A percentile compares a stretch with the other conserved stretches of the same genome.
Evolutionary conservation across 2,888 invertebrate species (phyloP).

Genomic region (Ecliptopera silaceata): DNA sequence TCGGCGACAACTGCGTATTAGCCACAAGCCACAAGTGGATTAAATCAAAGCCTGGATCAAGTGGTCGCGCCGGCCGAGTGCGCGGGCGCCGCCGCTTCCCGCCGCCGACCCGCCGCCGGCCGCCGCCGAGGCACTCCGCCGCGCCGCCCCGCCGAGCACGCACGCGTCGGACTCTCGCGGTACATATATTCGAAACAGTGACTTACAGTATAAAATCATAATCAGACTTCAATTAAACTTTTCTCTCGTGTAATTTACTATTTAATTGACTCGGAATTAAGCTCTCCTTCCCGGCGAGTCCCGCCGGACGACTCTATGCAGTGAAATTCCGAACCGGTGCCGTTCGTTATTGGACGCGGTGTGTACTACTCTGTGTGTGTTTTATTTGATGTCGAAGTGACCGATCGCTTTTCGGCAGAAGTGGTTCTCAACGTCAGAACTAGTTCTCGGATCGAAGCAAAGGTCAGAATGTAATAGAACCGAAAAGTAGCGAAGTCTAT

Average conservation of each 20-base stretch:
- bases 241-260: conserved; percentile 48
- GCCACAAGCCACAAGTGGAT: conserved; percentile 48
- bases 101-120: conserved; percentile 54
- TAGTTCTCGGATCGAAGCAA: conserved; percentile 35
- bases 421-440: conserved; percentile 35
- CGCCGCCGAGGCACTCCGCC: conserved; percentile 63
- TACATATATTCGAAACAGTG: conserved; percentile 36
- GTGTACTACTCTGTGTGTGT: conserved; percentile 72
- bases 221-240: conserved; percentile 41
- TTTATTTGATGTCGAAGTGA: conserved; percentile 65
- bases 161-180: conserved; percentile 47
- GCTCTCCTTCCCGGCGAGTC: conserved; percentile 48
- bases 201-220: conserved; percentile 52
- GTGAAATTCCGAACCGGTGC: conserved; percentile 80
- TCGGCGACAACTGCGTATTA: conserved; percentile 44
- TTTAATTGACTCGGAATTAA: conserved; percentile 46
- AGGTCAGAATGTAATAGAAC: conserved; percentile 55
- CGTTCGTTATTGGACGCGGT: conserved; percentile 78
- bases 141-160: conserved; percentile 51
- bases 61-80: conserved; percentile 47
- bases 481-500: conserved; percentile 39
- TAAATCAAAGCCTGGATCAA: conserved; percentile 63
- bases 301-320: conserved; percentile 66
- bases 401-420: conserved; percentile 51
- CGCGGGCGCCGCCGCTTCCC: conserved; percentile 49